Percentiles rank a stretch among this genome's conserved stretches.
Conservation (phyloP, 2,888 invertebrate genomes). For the Amaurobius ferox region DNA sequence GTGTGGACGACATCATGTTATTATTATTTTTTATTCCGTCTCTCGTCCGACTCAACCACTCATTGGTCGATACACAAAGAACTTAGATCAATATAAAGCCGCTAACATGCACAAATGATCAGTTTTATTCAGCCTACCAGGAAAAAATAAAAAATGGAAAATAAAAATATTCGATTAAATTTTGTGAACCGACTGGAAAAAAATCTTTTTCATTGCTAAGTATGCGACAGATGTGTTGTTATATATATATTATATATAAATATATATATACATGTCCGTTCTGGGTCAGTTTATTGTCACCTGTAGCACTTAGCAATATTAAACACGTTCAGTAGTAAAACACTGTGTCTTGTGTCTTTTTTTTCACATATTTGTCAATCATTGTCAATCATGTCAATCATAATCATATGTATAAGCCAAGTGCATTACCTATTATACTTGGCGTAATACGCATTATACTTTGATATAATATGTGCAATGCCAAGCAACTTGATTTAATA, state of each 20-base stretch:
- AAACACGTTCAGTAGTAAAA: constrained; percentile 69
- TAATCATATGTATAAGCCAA: too few species aligned
- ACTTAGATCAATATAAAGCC: constrained; percentile 71
- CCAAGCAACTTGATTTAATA: too few species aligned
- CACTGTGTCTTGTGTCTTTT: constrained; percentile 41
- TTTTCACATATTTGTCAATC: constrained; percentile 15
- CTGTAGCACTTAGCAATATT: constrained; percentile 72
- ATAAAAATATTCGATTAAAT: constrained; percentile 43
- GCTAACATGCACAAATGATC: constrained; percentile 68
- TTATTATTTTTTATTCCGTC: constrained; percentile 42
- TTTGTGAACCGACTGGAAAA: constrained; percentile 54
- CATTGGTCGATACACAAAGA: constrained; percentile 61
- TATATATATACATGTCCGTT: constrained; percentile 70
- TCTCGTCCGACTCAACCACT: constrained; percentile 48
- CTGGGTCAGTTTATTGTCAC: constrained; percentile 68
- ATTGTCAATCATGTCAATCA: too few species aligned
- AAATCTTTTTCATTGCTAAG: constrained; percentile 67
- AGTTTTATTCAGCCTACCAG: constrained; percentile 53
- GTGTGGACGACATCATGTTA: constrained; percentile 36
- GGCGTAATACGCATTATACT: too few species aligned
- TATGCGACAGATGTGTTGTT: constrained; percentile 71
- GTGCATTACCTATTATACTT: too few species aligned
- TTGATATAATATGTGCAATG: too few species aligned
- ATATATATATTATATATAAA: constrained; percentile 67
- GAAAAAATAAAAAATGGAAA: constrained; percentile 43